phyloP scores from a whole-genome alignment of 2,888 invertebrate genomes.

The Phlogophora meticulosa region DNA sequence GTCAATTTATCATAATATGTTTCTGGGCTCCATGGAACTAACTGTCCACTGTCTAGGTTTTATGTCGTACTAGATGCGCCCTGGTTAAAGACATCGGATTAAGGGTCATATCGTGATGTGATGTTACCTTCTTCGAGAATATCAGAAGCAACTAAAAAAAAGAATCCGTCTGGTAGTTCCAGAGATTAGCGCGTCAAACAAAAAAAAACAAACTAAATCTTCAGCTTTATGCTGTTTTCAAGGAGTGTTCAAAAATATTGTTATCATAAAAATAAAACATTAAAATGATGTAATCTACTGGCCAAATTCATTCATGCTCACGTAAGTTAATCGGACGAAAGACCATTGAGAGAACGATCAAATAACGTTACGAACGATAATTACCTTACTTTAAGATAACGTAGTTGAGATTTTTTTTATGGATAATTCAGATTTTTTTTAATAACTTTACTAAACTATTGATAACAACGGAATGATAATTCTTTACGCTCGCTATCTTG shows the following conservation, averaged over 20 bases:
- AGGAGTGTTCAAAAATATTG: not conserved
- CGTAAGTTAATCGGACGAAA: slow-evolving; percentile 29
- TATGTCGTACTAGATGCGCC: no score
- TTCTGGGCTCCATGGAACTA: not conserved
- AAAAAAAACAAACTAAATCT: no score
- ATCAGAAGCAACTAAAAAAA: no score
- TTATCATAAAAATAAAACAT: not conserved
- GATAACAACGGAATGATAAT: slow-evolving; percentile 54
- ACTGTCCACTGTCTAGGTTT: no score
- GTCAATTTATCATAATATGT: not conserved
- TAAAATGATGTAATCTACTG: slow-evolving; percentile 3
- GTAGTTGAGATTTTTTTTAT: slow-evolving; percentile 19
- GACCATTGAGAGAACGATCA: slow-evolving; percentile 56
- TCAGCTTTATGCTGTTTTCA: no score
- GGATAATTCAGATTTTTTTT: slow-evolving; percentile 23
- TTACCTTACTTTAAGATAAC: slow-evolving; percentile 28
- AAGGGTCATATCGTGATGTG: no score
- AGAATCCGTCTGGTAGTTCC: no score
- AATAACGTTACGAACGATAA: slow-evolving; percentile 15
- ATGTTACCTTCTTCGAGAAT: no score
- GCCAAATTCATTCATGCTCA: not conserved
- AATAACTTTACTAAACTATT: slow-evolving; percentile 49
- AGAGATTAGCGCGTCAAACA: no score
- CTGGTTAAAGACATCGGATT: no score
- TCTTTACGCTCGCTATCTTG: slow-evolving; percentile 44